These are phyloP conservation scores for Zaprionus lachaisei DNA, from an alignment of 1,140 invertebrate species.

Conservation along the genomic window DNA sequence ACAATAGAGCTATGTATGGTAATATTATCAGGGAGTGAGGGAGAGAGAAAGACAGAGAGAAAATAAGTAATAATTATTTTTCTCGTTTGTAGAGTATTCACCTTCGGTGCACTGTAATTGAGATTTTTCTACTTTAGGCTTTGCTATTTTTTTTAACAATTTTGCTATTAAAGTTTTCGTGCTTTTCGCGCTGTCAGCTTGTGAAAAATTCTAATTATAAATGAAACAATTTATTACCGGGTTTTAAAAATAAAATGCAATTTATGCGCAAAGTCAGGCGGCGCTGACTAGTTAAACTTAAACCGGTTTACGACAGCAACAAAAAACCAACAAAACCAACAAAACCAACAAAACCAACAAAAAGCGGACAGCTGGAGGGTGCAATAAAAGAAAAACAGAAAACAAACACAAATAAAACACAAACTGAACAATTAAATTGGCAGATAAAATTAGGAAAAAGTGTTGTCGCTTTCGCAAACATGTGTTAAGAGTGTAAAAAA, in stretches of 20 bases:
- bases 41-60: too few species aligned
- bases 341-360: constrained; percentile 39
- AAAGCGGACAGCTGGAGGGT: constrained; percentile 40
- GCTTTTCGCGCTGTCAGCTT: constrained; percentile 56
- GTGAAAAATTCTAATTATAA: constrained; percentile 77
- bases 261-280: constrained; percentile 65
- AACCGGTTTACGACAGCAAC: constrained; percentile 56
- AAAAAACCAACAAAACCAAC: constrained; percentile 5
- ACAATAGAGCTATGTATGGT: too few species aligned
- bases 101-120: background rate
- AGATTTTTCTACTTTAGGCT: constrained; percentile 19
- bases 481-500: constrained; percentile 60
- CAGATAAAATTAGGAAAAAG: constrained; percentile 7
- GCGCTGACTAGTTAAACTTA: constrained; percentile 56
- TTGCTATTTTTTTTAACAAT: constrained; percentile 24
- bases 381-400: constrained; percentile 50
- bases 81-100: background rate
- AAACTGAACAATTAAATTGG: constrained; percentile 23
- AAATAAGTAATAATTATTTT: background rate
- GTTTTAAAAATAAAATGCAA: constrained; percentile 79
- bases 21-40: too few species aligned
- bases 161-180: constrained; percentile 31
- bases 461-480: constrained; percentile 26
- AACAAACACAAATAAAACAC: constrained; percentile 8
- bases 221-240: constrained; percentile 79